Conservation (phyloP, 2,888 invertebrate species). For the Lasioglossum pauxillum region DNA sequence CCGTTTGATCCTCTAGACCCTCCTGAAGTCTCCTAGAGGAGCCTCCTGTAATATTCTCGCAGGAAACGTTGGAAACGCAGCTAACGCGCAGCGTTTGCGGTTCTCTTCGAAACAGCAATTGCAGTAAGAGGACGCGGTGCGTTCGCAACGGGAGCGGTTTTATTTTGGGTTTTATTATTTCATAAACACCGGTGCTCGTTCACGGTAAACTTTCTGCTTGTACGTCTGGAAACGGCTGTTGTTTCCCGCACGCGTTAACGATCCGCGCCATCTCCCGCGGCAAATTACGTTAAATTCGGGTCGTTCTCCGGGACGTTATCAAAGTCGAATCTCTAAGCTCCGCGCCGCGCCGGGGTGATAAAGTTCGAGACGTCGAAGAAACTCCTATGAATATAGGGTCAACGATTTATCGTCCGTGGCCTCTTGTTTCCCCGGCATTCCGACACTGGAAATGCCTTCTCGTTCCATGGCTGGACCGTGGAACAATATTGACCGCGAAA, state of each 20-base stretch:
- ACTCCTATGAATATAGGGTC: conserved; percentile 65
- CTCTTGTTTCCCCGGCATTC: conserved; percentile 12
- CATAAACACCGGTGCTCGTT: not conserved
- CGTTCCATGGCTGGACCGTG: not conserved
- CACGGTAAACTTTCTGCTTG: not conserved
- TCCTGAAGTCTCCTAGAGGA: not conserved
- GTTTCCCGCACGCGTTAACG: not conserved
- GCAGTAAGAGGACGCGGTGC: not conserved
- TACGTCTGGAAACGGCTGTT: not conserved
- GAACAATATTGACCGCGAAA: not conserved
- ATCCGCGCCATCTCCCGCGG: not conserved
- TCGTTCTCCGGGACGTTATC: conserved; percentile 50
- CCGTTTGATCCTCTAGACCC: not conserved
- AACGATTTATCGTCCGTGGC: conserved; percentile 68
- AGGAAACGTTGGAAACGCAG: not conserved
- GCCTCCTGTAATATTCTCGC: not conserved
- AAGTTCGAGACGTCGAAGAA: conserved; percentile 46
- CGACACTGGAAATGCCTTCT: not conserved
- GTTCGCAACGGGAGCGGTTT: not conserved
- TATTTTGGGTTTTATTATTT: not conserved
- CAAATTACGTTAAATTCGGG: conserved; percentile 48
- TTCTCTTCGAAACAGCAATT: not conserved
- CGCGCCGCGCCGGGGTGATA: conserved; percentile 36
- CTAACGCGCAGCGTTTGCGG: not conserved
- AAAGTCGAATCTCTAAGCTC: conserved; percentile 32